These are phyloP conservation scores for Eurytoma californica DNA, from an alignment of 2,888 invertebrate species.

Conservation along the genomic window DNA sequence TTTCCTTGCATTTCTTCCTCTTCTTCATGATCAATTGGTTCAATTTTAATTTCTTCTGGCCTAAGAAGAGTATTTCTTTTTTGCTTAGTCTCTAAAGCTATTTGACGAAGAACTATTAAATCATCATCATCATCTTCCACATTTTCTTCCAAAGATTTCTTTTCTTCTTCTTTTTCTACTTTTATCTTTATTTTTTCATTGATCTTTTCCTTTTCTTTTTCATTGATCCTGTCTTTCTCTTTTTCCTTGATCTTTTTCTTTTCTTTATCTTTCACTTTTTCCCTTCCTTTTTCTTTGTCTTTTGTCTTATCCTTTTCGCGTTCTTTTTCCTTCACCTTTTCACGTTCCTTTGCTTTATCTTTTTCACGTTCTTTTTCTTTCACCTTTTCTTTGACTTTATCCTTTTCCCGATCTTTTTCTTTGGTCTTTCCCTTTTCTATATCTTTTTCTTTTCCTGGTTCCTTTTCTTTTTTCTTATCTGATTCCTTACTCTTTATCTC, in stretches of 20 bases:
- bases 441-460: background rate
- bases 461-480: background rate
- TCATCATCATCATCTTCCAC: constrained; percentile 66
- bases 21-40: constrained; percentile 28
- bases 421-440: constrained; percentile 21
- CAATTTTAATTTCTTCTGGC: constrained; percentile 40
- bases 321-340: constrained; percentile 42
- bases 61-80: constrained; percentile 7
- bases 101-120: constrained; percentile 65
- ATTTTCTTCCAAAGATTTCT: constrained; percentile 8
- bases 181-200: constrained; percentile 22
- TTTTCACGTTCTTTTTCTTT: constrained; percentile 14
- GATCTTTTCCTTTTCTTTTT: too few relatives aligned
- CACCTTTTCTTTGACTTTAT: background rate
- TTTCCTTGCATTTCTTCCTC: background rate
- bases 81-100: constrained; percentile 67
- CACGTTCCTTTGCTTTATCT: background rate
- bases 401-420: background rate
- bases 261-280: too few relatives aligned
- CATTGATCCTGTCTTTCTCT: too few relatives aligned
- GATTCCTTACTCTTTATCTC: constrained; percentile 3
- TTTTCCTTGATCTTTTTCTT: too few relatives aligned
- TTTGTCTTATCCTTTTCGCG: background rate
- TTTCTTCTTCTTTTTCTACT: background rate
- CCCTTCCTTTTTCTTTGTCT: background rate